These are phyloP conservation scores for Seira sanloemensis DNA, from an alignment of 2,888 invertebrate genomes.

Conservation along the genomic window DNA sequence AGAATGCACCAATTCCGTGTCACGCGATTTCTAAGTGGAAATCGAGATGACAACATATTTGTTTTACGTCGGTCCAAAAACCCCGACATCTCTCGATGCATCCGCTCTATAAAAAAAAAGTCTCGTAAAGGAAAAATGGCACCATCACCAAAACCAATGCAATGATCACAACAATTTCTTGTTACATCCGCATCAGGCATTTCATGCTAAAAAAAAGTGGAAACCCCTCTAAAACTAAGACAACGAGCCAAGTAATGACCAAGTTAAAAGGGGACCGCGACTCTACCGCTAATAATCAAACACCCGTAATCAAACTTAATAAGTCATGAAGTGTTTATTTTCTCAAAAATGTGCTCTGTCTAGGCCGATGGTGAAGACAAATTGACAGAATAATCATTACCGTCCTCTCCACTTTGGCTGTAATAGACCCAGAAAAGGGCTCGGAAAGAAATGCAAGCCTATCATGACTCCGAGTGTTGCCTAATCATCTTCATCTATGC, in stretches of 20 bases:
- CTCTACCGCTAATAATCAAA: conserved; percentile 6
- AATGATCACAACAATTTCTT: too few relatives aligned
- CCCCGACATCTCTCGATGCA: too few relatives aligned
- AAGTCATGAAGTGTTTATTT: conserved; percentile 21
- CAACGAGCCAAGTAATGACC: neutral
- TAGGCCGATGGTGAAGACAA: neutral
- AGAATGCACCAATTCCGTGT: too few relatives aligned
- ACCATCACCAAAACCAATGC: too few relatives aligned
- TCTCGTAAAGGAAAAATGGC: too few relatives aligned
- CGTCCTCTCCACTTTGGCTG: neutral
- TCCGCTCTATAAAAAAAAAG: too few relatives aligned
- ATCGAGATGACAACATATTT: too few relatives aligned
- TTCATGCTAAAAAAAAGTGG: neutral
- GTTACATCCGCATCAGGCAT: too few relatives aligned
- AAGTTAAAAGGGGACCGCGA: conserved; percentile 5
- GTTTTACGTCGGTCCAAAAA: too few relatives aligned
- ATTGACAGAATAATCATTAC: conserved; percentile 21
- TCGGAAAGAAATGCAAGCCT: neutral
- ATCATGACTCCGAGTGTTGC: too few relatives aligned
- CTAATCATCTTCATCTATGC: too few relatives aligned
- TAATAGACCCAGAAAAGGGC: neutral
- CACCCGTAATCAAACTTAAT: conserved; percentile 25
- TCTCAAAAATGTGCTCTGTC: neutral
- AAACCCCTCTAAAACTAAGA: neutral
- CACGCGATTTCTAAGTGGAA: too few relatives aligned